Evolutionary conservation across 1,140 invertebrate genomes (phyloP).

Genomic region (Drosophila tani): DNA sequence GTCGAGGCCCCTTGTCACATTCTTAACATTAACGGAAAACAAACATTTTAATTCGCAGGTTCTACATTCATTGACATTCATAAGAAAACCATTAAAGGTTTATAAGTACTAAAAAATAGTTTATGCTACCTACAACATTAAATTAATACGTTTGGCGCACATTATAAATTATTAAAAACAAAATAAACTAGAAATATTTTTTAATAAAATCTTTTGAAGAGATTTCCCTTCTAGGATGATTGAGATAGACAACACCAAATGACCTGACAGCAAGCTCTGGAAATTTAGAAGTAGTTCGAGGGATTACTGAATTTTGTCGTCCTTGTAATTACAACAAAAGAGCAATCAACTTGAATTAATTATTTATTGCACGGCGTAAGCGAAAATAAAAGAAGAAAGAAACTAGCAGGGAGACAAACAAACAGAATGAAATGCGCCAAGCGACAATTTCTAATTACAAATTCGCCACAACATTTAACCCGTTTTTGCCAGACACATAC

Average conservation of each 20-base stretch:
- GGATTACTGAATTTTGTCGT: neutral
- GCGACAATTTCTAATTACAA: slow-evolving; percentile 84
- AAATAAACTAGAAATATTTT: no score
- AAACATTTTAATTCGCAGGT: slow-evolving; percentile 16
- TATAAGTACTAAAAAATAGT: slow-evolving; percentile 32
- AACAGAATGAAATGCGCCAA: slow-evolving; percentile 78
- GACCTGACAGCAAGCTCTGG: neutral
- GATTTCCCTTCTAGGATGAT: neutral
- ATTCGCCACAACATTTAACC: slow-evolving; percentile 82
- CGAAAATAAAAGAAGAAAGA: slow-evolving; percentile 50
- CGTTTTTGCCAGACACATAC: slow-evolving; percentile 68
- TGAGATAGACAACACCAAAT: neutral
- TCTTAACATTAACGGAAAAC: slow-evolving; percentile 36
- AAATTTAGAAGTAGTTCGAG: neutral
- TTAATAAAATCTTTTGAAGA: neutral
- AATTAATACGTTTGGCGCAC: no score
- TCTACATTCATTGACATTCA: slow-evolving; percentile 14
- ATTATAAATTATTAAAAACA: no score
- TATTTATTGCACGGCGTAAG: slow-evolving; percentile 59
- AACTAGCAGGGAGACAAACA: slow-evolving; percentile 54
- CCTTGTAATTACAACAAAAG: slow-evolving; percentile 25
- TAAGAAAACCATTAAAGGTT: no score
- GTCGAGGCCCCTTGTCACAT: slow-evolving; percentile 40
- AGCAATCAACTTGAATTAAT: slow-evolving; percentile 65
- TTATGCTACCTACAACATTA: slow-evolving; percentile 22